Conservation (phyloP, 2,797 vertebrate species). For the Microhierax caerulescens region DNA sequence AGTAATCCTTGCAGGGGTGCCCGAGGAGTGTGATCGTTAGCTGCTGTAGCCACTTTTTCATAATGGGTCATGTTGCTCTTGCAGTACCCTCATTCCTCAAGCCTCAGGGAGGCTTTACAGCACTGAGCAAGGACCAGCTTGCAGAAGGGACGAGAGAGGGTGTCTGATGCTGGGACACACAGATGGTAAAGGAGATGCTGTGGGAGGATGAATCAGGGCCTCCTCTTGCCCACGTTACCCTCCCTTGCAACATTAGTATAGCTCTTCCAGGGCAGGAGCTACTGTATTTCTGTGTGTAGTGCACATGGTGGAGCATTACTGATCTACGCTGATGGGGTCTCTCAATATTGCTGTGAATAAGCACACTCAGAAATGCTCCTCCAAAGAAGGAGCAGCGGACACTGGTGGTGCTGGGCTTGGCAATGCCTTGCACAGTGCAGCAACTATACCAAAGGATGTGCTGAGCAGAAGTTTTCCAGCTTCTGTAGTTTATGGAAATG, state of each 20-base stretch:
- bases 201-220: not conserved
- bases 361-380: not conserved
- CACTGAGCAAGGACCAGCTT: not conserved
- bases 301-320: not conserved
- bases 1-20: not conserved
- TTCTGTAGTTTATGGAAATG: not conserved
- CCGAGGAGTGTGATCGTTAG: not conserved
- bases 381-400: not conserved
- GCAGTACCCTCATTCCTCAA: not conserved
- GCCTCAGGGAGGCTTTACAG: not conserved
- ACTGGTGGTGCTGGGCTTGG: not conserved
- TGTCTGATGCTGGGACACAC: not conserved
- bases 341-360: not conserved
- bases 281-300: not conserved
- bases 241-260: not conserved
- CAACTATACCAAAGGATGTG: not conserved
- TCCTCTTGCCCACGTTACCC: not conserved
- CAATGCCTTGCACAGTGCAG: not conserved
- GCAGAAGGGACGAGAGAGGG: not conserved
- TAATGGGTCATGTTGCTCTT: not conserved
- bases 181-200: not conserved
- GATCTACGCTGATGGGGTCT: not conserved
- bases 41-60: not conserved
- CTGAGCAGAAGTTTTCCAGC: not conserved
- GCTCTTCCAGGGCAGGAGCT: not conserved